Base-by-base conservation (phyloP, 2,888 invertebrate genomes). In the Tortricodes alternella region DNA sequence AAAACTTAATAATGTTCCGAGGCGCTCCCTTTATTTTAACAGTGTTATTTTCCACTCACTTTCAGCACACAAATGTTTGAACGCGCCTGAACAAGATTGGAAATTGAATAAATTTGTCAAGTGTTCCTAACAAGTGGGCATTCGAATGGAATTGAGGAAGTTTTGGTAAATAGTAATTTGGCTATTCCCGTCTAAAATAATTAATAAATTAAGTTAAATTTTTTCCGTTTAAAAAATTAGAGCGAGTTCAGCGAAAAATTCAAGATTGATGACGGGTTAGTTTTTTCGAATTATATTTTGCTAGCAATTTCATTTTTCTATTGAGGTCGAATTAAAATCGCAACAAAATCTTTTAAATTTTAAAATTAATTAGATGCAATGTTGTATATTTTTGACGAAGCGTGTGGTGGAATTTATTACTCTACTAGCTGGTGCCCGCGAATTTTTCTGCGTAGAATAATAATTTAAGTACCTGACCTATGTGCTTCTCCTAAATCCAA, bases 91-190 rank as follows among this genome's bases (percentile, higher is more conserved):
- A 53, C 41, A 48, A 48, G 39, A 48, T 53, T 48, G 13, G 18
- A 15, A 53, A 53, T 53, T 39, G 27, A 53, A 41, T 48, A 39
- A 49, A 55, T 46, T 46, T 39, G 23, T 35, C 55, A 43, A 56
- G 21, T 29, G 43, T 29, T 56, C 23, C 15, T 16, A 49, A 56
- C 19, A 35, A 43, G 46, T 50, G 29, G 32, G 27, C 46, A 53
- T 46, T 41, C 39, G 39, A 34, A 53, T n/a, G 49, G 37, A 56
- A 56, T 44, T 19, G 29, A 44, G 15, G 37, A 56, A 49, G 32
- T 44, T 56, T 21, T 23, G 37, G 16, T 21, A 38, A 44, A 50
- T 32, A 37, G 11, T 34, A 48, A 32, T 32, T 46, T 32, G 8
- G 35, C 43, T 35, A 39, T 46, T 39, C 34, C 29, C 11, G 11